Evolutionary conservation across 2,797 vertebrate species (phyloP), one percentile per base, ranked within the genome.

Genomic region (Bovichtus diacanthus): DNA sequence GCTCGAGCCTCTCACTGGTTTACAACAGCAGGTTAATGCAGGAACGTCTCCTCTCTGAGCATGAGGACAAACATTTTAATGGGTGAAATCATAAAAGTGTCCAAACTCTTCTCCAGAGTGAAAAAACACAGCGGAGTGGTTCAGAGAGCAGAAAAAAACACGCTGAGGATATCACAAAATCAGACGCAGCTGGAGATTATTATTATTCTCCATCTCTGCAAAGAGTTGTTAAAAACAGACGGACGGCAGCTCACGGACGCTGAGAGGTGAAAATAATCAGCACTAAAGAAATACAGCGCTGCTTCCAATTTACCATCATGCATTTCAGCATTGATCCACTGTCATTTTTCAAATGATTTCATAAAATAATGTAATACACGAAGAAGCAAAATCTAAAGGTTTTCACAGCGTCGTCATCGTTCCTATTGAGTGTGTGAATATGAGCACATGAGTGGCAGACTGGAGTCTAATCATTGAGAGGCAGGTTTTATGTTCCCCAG

Each of bases 401-500:
- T 13, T 19, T 27, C 18, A n/a, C 25, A 27, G 49, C 19, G 50
- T 21, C 58, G 21, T 64, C 43, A 21, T 63, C 11, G 6, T 13
- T 38, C n/a, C 58, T 29, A n/a, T 36, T 38, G 66, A 58, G 25
- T 29, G 39, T 46, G 7, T 54, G 43, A 44, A 38, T 23, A 47
- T 59, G 8, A 31, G 7, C 49, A 39, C 19, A 27, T 1, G 46
- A 68, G 64, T 36, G 49, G 27, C 44, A 43, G 64, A 77, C 36
- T 0, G 38, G 25, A 67, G 64, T 55, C 19, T 46, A 53, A 68
- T 82, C 50, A 61, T 1, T 47, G 43, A 70, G 60, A 11, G 50
- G 47, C 63, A 75, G 31, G 15, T 65, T 29, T 61, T 62, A 68
- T 68, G 75, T 60, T 66, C 31, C 43, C 19, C 68, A 41, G 61